A percentile compares a stretch with the other conserved stretches of the same genome.
Conservation (phyloP, 2,797 vertebrate species). For the Thalassophryne amazonica region DNA sequence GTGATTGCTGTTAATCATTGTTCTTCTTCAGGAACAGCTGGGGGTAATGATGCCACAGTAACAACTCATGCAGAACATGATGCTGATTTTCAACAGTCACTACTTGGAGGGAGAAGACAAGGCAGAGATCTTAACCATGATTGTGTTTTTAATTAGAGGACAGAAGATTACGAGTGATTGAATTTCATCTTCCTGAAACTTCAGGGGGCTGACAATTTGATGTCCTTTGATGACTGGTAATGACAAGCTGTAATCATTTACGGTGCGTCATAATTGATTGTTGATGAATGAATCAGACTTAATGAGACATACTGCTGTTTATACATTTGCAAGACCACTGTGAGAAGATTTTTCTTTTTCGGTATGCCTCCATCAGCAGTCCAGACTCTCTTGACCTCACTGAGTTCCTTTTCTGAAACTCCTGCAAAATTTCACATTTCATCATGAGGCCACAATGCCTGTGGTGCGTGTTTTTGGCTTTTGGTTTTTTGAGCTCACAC, state of each 20-base stretch:
- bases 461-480: too few species aligned
- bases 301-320: constrained; percentile 15
- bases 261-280: constrained; percentile 31
- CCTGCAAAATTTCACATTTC: too few species aligned
- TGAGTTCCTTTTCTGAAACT: not conserved
- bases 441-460: too few species aligned
- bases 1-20: constrained; percentile 50
- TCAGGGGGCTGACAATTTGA: constrained; percentile 18
- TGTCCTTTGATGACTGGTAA: constrained; percentile 7
- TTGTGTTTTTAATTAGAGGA: constrained; percentile 29
- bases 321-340: not conserved
- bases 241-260: constrained; percentile 25
- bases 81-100: constrained; percentile 6
- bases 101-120: not conserved
- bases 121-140: not conserved
- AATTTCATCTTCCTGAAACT: constrained; percentile 6
- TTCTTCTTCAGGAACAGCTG: constrained; percentile 22
- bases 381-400: not conserved
- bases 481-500: too few species aligned
- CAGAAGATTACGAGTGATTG: constrained; percentile 14
- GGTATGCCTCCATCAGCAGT: too few species aligned
- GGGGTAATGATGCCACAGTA: not conserved
- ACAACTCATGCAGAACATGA: not conserved
- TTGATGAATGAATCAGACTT: constrained; percentile 28
- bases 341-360: not conserved